These are phyloP conservation scores for Ditylenchus weischeri DNA, from an alignment of 2,888 invertebrate species.

Conservation along the genomic window DNA sequence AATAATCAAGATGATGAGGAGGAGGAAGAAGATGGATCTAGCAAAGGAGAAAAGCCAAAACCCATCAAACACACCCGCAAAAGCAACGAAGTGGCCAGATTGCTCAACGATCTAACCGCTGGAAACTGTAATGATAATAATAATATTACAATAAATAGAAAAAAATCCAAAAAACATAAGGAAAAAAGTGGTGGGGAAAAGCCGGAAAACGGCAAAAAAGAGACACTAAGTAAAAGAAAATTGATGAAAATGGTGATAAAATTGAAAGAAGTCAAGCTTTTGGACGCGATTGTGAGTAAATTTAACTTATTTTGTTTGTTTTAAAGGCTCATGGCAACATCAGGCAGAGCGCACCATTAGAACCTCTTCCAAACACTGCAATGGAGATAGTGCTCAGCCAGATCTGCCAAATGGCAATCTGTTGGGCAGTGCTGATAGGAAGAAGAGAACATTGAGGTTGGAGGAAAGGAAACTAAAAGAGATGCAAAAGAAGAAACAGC, in stretches of 20 bases:
- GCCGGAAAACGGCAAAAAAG: background rate
- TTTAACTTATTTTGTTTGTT: background rate
- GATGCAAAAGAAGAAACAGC: slow-evolving; percentile 25
- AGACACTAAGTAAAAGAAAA: slow-evolving; percentile 6
- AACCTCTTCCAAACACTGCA: background rate
- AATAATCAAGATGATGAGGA: slow-evolving; percentile 7
- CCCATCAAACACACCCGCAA: slow-evolving; percentile 30
- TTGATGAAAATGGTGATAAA: slow-evolving; percentile 6
- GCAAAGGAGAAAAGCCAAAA: slow-evolving; percentile 10
- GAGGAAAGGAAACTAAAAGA: slow-evolving; percentile 23
- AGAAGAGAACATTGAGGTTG: slow-evolving; percentile 24
- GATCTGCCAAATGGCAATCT: background rate
- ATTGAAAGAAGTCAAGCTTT: slow-evolving; percentile 8
- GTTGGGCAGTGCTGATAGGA: slow-evolving; percentile 17
- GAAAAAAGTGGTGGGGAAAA: background rate
- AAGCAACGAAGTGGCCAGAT: slow-evolving; percentile 36
- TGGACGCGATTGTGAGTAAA: background rate
- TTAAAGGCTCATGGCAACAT: slow-evolving; percentile 12
- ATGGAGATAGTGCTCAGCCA: background rate
- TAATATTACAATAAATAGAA: background rate
- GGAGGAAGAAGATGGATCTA: slow-evolving; percentile 1
- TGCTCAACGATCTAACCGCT: slow-evolving; percentile 38
- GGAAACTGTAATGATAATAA: slow-evolving; percentile 25
- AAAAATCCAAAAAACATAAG: background rate
- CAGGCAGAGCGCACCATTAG: slow-evolving; percentile 10